Evolutionary conservation across 2,888 invertebrate species (phyloP).

Genomic region (Acanthoscelides obtectus): DNA sequence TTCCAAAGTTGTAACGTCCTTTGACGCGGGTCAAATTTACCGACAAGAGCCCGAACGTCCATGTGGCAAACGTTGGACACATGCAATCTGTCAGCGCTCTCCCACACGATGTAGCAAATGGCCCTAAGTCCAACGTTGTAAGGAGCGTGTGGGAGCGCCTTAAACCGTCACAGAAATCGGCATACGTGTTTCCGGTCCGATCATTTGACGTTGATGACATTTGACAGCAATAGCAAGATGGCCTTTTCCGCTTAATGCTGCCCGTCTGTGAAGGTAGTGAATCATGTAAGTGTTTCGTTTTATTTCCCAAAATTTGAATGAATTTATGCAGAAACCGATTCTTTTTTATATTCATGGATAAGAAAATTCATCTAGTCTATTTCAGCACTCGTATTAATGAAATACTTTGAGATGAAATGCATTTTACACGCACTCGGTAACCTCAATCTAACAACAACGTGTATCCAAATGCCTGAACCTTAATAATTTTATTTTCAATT

Average conservation of each 20-base stretch:
- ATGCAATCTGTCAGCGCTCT: too few species aligned
- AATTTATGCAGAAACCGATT: not conserved
- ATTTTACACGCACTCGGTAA: not conserved
- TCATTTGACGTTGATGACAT: constrained; percentile 4
- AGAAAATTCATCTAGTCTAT: not conserved
- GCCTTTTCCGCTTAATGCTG: constrained; percentile 50
- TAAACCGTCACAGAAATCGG: not conserved
- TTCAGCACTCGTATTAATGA: not conserved
- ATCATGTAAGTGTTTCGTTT: constrained; percentile 5
- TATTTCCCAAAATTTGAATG: constrained; percentile 3
- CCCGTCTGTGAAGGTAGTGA: constrained; percentile 32
- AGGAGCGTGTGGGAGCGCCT: too few species aligned
- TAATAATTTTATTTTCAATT: not conserved
- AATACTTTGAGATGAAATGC: not conserved
- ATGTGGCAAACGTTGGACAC: too few species aligned
- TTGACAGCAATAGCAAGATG: constrained; percentile 31
- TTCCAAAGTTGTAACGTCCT: too few species aligned
- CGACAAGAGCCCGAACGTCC: too few species aligned
- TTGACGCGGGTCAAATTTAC: too few species aligned
- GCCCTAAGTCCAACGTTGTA: too few species aligned
- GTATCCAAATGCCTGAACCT: not conserved
- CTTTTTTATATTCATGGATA: not conserved
- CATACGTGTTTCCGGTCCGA: not conserved
- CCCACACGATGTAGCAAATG: too few species aligned
- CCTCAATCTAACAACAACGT: not conserved